These are phyloP conservation scores for Macropodus opercularis DNA, from an alignment of 2,797 vertebrate genomes.

Conservation along the genomic window DNA sequence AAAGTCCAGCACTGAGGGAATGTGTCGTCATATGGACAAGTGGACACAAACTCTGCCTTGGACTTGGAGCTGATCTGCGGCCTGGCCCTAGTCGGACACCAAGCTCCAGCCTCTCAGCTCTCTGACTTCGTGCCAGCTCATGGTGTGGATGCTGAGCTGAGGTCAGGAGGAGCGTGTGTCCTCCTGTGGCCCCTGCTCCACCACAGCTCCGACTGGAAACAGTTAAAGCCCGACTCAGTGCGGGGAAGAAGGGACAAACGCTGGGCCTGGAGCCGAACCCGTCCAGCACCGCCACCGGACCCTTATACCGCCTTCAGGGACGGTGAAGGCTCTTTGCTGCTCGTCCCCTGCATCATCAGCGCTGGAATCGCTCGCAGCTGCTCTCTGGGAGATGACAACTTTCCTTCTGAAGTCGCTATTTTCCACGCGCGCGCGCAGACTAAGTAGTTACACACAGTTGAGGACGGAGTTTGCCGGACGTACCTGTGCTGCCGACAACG, in stretches of 20 bases:
- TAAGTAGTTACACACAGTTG: neutral
- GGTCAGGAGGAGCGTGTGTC: neutral
- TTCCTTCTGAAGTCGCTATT: conserved; percentile 20
- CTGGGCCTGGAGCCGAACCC: too few species aligned
- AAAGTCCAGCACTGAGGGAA: too few species aligned
- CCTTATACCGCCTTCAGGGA: too few species aligned
- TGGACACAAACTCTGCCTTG: too few species aligned
- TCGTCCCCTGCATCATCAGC: conserved; percentile 11
- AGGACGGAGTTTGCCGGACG: neutral
- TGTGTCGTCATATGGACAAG: too few species aligned
- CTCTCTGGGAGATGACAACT: conserved; percentile 53
- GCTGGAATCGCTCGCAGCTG: conserved; percentile 35
- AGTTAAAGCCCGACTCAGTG: too few species aligned
- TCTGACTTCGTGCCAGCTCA: too few species aligned
- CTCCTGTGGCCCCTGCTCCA: conserved; percentile 3
- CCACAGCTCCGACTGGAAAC: conserved; percentile 5
- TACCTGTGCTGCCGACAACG: conserved; percentile 44
- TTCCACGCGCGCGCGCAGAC: neutral
- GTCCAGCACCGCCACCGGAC: too few species aligned
- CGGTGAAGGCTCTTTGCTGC: neutral
- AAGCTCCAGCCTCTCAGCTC: too few species aligned
- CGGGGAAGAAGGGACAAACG: too few species aligned
- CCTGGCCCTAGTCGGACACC: too few species aligned
- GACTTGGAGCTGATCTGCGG: too few species aligned
- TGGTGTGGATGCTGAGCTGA: neutral